These are phyloP conservation scores for Coremacera marginata DNA, from an alignment of 2,888 invertebrate genomes.

Conservation along the genomic window DNA sequence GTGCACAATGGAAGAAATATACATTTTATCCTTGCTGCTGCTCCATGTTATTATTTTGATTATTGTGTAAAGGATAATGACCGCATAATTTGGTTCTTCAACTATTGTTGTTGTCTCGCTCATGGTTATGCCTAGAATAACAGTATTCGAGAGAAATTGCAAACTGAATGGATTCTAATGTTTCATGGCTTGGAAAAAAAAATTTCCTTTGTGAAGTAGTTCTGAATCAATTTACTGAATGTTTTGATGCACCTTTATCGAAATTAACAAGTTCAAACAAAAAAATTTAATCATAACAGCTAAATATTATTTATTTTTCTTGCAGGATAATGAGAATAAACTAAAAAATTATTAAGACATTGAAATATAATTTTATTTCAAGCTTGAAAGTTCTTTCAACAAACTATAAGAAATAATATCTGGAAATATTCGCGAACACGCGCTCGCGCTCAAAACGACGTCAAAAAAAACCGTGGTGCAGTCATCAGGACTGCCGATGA, in stretches of 20 bases:
- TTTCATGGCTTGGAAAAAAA: conserved; percentile 1
- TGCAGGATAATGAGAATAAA: too few relatives aligned
- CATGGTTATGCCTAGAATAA: conserved; percentile 3
- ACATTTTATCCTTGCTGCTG: background rate
- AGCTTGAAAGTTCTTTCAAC: too few relatives aligned
- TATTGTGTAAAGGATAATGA: conserved; percentile 25
- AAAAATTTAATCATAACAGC: too few relatives aligned
- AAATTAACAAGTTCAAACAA: too few relatives aligned
- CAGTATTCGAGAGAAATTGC: background rate
- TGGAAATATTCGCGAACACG: too few relatives aligned
- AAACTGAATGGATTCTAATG: background rate
- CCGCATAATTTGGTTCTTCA: background rate
- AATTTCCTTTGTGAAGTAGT: background rate
- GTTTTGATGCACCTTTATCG: background rate
- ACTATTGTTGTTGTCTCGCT: background rate
- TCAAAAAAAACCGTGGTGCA: too few relatives aligned
- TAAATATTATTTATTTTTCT: too few relatives aligned
- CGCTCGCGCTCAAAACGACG: too few relatives aligned
- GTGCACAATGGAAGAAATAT: background rate
- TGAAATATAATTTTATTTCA: too few relatives aligned
- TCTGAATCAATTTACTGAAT: background rate
- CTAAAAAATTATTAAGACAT: too few relatives aligned
- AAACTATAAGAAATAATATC: too few relatives aligned
- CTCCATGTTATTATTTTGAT: conserved; percentile 19
- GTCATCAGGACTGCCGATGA: too few relatives aligned